Evolutionary conservation across 1,140 invertebrate species (phyloP).

Genomic region (Drosophila suzukii): DNA sequence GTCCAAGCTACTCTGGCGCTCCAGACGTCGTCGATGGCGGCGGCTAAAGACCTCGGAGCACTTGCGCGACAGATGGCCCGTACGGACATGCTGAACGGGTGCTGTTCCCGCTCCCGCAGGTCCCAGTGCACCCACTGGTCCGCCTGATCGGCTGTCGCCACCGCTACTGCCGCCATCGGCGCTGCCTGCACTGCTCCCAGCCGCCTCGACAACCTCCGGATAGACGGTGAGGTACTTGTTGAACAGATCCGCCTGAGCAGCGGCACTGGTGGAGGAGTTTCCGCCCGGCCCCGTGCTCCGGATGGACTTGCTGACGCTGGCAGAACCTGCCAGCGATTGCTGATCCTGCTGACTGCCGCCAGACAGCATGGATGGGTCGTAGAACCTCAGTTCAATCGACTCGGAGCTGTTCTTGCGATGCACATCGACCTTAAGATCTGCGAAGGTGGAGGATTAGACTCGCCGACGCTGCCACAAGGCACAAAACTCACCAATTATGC

Average conservation of each 20-base stretch:
- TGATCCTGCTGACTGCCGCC: constrained; percentile 76
- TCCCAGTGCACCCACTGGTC: neutral
- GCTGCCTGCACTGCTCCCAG: constrained; percentile 39
- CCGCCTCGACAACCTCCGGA: constrained; percentile 63
- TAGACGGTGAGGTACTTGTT: constrained; percentile 78
- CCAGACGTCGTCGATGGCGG: constrained; percentile 66
- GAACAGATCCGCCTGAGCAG: constrained; percentile 53
- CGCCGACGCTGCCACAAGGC: too few species aligned
- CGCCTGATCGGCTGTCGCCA: constrained; percentile 27
- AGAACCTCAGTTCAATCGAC: constrained; percentile 87
- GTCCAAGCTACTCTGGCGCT: constrained; percentile 75
- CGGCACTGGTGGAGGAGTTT: constrained; percentile 36
- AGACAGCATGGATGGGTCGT: constrained; percentile 75
- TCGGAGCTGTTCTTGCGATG: constrained; percentile 96
- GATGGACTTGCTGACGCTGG: constrained; percentile 78
- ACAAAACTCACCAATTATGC: constrained; percentile 87
- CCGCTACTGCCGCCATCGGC: constrained; percentile 38
- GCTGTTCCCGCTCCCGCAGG: neutral
- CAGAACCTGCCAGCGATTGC: constrained; percentile 72
- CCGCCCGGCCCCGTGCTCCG: constrained; percentile 36
- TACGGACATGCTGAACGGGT: constrained; percentile 31
- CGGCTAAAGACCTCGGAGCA: constrained; percentile 79
- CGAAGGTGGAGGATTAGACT: neutral
- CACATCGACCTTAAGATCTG: constrained; percentile 95
- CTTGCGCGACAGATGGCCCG: constrained; percentile 68